Base-by-base conservation (phyloP, 2,888 invertebrate genomes). In the Drosophila helvetica region DNA sequence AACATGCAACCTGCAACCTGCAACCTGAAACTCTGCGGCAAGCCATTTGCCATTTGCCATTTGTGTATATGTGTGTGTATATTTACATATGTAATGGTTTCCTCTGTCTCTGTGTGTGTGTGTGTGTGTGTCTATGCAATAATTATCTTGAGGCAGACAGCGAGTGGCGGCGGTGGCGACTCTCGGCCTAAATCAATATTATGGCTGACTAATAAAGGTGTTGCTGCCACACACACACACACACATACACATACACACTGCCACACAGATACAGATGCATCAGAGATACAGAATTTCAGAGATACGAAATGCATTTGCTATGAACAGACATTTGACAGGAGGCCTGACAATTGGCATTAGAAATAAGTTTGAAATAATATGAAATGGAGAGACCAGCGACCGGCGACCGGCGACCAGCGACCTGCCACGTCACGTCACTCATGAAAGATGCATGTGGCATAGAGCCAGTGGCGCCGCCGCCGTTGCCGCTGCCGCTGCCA, bases 141-240 rank as follows among this genome's bases (percentile, higher is more conserved):
- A 66, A 53, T 52, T 66, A 59, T 74, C 73, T 68, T 76, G 65
- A 72, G 38, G 76, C 80, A 75, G 75, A 65, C 62, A 58, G 55
- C 71, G 78, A 38, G 6, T 38, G 38, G 38, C 38, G 38, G 38
- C 38, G 15, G 38, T 15, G 38, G 33, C 33, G 33, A 33, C 33
- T 33, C 86, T 80, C 88, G 80, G 15, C 75, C 80, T 84, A 88
- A 85, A 85, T 88, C 85, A 85, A 85, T 85, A 85, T 83, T 88
- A 80, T 80, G 76, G 67, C 72, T 53, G 72, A 72, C 67, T 72
- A 76, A 76, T 76, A 76, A 66, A 76, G 76, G 76, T 76, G 84
- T 78, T 75, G 75, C 65, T 74, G 61, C 48, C 72, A 70, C 60
- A 54, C 48, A 53, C 43, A 61, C 47, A 27, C 22, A 17, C 47